These are phyloP conservation scores for Syngnathus acus DNA, from an alignment of 2,797 vertebrate species.

Conservation along the genomic window DNA sequence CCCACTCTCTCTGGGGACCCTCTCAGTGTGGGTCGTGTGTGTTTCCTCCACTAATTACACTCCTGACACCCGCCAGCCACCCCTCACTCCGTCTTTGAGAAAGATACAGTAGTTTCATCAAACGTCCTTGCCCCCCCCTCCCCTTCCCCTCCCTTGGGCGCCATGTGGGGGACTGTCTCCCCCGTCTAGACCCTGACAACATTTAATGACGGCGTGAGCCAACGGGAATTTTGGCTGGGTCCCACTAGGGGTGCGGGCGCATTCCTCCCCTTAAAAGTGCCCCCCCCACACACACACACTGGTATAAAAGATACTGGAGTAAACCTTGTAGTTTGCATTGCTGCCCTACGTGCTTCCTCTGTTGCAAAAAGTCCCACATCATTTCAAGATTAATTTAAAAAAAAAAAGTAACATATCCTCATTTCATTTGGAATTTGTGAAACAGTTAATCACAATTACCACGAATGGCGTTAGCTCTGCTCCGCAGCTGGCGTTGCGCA, in stretches of 20 bases:
- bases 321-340: background rate
- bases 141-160: conserved; percentile 50
- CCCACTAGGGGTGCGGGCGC: conserved; percentile 14
- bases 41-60: conserved; percentile 61
- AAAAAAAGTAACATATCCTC: background rate
- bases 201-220: conserved; percentile 58
- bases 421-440: background rate
- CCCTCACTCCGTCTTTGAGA: conserved; percentile 21
- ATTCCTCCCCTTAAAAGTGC: conserved; percentile 27
- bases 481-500: conserved; percentile 4
- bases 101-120: conserved; percentile 44
- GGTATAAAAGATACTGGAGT: background rate
- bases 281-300: background rate
- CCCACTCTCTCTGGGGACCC: conserved; percentile 27
- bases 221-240: conserved; percentile 46
- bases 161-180: conserved; percentile 55
- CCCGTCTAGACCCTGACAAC: conserved; percentile 52
- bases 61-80: conserved; percentile 49
- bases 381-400: background rate
- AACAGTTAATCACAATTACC: background rate
- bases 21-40: conserved; percentile 54
- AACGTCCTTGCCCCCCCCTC: conserved; percentile 20
- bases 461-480: background rate
- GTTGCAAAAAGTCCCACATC: background rate
- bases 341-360: too few relatives aligned